phyloP scores from a whole-genome alignment of 2,888 invertebrate species.

The Drosophila setosimentum region DNA sequence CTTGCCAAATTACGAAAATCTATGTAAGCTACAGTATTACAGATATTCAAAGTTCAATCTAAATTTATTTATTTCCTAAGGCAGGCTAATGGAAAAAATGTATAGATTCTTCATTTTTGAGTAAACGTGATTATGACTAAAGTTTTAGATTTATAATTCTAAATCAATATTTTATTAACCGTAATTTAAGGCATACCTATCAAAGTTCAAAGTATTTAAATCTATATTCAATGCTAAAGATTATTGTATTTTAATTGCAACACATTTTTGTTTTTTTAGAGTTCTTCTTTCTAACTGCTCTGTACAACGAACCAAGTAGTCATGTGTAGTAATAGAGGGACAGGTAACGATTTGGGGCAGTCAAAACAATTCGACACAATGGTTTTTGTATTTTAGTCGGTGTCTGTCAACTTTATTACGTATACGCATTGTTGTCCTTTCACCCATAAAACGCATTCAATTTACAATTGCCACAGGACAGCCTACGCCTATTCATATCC shows the following conservation, averaged over 20 bases:
- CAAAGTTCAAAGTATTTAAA: background rate
- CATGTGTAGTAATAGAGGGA: background rate
- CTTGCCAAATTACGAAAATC: background rate
- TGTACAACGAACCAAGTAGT: background rate
- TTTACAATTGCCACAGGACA: conserved; percentile 51
- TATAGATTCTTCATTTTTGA: background rate
- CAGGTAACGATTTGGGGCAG: background rate
- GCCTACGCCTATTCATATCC: conserved; percentile 1
- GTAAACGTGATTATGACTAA: background rate
- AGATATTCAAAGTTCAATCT: background rate
- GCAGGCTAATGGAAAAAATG: background rate
- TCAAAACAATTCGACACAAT: conserved; percentile 43
- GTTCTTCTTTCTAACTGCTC: background rate
- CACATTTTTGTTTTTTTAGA: background rate
- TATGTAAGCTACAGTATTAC: background rate
- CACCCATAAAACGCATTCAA: conserved; percentile 23
- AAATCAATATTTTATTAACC: background rate
- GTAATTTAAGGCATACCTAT: background rate
- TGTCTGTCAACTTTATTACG: conserved; percentile 56
- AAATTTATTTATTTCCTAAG: background rate
- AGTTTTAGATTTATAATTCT: background rate
- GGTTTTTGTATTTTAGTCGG: conserved; percentile 4
- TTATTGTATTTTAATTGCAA: background rate
- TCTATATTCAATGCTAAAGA: background rate
- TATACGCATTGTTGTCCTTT: conserved; percentile 50